A percentile compares a stretch with the other conserved stretches of the same genome.
Conservation (phyloP, 2,113 vertebrate genomes). For the chimpanzee (Pan troglodytes) region DNA sequence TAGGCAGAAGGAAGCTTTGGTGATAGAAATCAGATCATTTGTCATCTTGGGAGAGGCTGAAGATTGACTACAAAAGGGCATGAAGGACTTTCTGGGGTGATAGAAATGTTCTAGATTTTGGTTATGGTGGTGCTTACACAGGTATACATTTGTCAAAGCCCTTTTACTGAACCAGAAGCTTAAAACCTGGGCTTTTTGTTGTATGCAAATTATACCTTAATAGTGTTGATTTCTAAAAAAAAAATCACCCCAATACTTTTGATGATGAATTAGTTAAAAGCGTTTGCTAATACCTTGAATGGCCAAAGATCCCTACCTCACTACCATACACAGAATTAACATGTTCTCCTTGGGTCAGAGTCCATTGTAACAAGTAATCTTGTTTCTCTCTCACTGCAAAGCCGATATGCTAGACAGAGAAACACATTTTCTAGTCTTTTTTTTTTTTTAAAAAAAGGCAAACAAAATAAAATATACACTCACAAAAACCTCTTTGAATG, state of each 20-base stretch:
- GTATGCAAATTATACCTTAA: neutral
- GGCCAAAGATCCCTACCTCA: neutral
- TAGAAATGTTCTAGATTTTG: neutral
- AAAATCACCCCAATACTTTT: neutral
- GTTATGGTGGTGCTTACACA: neutral
- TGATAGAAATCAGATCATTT: neutral
- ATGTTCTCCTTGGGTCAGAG: neutral
- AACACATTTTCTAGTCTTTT: neutral
- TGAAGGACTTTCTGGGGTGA: neutral
- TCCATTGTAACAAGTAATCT: neutral
- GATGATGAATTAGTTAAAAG: neutral
- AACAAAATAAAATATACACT: neutral
- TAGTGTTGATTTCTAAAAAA: neutral
- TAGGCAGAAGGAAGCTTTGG: neutral
- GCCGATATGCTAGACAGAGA: neutral
- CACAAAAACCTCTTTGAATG: neutral
- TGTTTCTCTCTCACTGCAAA: neutral
- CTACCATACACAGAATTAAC: neutral
- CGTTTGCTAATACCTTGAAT: neutral
- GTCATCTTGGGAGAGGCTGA: neutral
- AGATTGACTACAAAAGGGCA: neutral
- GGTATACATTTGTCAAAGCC: neutral
- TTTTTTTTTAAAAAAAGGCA: neutral
- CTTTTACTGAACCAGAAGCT: neutral
- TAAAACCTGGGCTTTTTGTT: neutral